Evolutionary conservation across 1,140 invertebrate genomes (phyloP), one percentile per base, ranked within the genome.

Genomic region (Venturia canescens): DNA sequence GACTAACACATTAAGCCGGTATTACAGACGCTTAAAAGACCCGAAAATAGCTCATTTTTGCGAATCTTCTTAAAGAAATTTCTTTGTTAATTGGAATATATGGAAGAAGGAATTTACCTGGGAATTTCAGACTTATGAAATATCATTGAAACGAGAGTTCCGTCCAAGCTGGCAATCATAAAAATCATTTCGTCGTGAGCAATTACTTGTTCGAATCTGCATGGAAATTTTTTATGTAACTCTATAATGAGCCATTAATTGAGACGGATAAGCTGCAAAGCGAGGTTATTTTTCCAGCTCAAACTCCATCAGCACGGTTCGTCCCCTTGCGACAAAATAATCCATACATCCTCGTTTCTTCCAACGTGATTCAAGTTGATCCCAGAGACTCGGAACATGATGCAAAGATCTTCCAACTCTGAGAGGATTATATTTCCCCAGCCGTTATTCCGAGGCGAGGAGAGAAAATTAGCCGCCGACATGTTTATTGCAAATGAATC

Each of bases 401-500:
- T 18, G 66, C 7, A 31, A 69, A 69, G 15, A 69, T 69, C 66
- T 31, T 69, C 15, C 66, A 9, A 31, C 13, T 69, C 66, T 31
- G 66, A 69, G 66, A 69, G 29, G 27, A 69, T 69, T 69, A 69
- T 69, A 31, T 69, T 29, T 26, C 60, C 60, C 60, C 60, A 63
- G 60, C 23, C 29, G 34, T 44, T 71, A 48, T 26, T 48, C 26
- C 34, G 69, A 44, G 26, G 34, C 16, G n/a, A 67, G 66, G 16
- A 69, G 16, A 60, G 31, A 78, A 90, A 90, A 91, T 91, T 90
- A 90, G 88, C 88, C 83, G 80, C 84, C 86, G 90, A 91, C 89
- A 91, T 91, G 88, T 91, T 91, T 92, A 91, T 91, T 91, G 89
- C 89, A 92, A 91, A 92, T 90, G 90, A 92, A 90, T 90, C 86